Base-by-base conservation (phyloP, 2,888 invertebrate species). In the Drosophila kambysellisi region DNA sequence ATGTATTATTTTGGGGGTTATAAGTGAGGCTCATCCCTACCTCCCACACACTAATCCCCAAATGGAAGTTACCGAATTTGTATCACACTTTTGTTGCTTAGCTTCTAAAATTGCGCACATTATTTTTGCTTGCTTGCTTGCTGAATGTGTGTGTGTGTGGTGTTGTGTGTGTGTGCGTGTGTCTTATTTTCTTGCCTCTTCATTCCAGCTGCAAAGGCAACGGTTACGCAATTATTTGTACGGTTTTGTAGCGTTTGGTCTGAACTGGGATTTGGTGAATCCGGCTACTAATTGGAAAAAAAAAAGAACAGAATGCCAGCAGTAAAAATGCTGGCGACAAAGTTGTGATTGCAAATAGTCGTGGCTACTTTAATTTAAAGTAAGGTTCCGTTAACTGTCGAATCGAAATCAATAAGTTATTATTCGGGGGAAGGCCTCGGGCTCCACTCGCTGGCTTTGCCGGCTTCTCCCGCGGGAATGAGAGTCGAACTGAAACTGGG, bases 371-470 rank as follows among this genome's bases (percentile, higher is more conserved):
- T 68, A 79, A 79, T 70, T 81, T 82, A 70, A 79, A 79, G 79
- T 79, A 62, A 60, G 25, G 25, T 46, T 46, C 8, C 59, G 33
- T 58, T 76, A 61, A 11, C 60, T 52, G 53, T 61, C 77, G 71
- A 81, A 82, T 82, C 76, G 52, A 82, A 88, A 88, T 88, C 88
- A 87, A 88, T 82, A 87, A 88, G 78, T 71, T 81, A 83, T 78
- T 83, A 83, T 80, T 69, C 76, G 72, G 70, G 48, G 51, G 61
- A 66, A 35, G 58, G 61, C 77, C 74, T 67, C 53, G 53, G 57
- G 74, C 74, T 32, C n/a, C 59, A 46, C 61, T 48, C 67, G 52
- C 46, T 58, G 41, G 52, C 63, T 53, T 39, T 48, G 5, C 58
- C 32, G 56, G 65, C 65, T 70, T 15, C 57, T 46, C 57, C 57